Evolutionary conservation across 1,140 invertebrate species (phyloP).

Genomic region (Microplitis demolitor): DNA sequence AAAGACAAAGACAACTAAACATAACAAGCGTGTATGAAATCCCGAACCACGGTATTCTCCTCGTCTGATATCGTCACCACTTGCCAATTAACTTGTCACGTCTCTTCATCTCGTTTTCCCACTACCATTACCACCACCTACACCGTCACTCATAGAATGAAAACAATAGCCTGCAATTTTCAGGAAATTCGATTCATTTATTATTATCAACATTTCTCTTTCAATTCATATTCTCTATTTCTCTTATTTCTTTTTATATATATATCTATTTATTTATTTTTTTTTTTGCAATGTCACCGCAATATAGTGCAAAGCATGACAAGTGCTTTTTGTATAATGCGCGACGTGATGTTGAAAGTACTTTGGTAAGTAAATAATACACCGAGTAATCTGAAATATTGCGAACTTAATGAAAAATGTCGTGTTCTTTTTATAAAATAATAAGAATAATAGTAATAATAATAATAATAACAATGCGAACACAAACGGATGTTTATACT

Average conservation of each 20-base stretch:
- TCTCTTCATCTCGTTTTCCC: neutral
- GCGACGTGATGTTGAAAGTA: neutral
- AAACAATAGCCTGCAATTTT: slow-evolving; percentile 14
- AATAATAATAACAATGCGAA: neutral
- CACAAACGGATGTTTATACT: no score
- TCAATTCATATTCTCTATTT: neutral
- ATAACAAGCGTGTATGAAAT: neutral
- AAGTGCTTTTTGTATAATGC: slow-evolving; percentile 7
- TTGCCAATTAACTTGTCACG: slow-evolving; percentile 27
- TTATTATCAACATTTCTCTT: slow-evolving; percentile 20
- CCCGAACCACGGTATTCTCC: neutral
- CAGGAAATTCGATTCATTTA: slow-evolving; percentile 24
- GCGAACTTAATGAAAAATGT: neutral
- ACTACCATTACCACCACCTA: neutral
- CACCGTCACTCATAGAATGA: neutral
- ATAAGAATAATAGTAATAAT: neutral
- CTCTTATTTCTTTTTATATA: neutral
- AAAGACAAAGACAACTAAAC: neutral
- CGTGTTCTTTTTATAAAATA: neutral
- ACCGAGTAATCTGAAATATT: slow-evolving; percentile 1
- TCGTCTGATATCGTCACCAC: neutral
- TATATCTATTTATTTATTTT: neutral
- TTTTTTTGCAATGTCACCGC: slow-evolving; percentile 10
- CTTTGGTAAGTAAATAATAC: slow-evolving; percentile 1
- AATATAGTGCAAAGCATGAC: slow-evolving; percentile 2